phyloP scores from a whole-genome alignment of 30 jellyfish, hydroid and myxozoan species.

The Morbakka virulenta region DNA sequence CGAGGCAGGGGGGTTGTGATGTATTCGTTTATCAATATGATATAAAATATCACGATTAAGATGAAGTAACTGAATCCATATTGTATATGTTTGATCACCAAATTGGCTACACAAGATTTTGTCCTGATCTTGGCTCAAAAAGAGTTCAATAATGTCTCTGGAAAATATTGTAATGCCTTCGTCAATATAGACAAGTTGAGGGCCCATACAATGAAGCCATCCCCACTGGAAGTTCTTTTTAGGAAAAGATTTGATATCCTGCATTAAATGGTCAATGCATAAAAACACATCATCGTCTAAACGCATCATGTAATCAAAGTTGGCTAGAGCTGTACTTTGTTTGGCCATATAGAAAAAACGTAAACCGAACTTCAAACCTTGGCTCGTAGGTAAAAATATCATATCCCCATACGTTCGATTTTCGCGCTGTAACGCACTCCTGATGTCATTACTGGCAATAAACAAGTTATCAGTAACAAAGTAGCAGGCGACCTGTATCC shows the following conservation, averaged over 20 bases:
- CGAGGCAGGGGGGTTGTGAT: conserved; percentile 71
- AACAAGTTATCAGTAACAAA: conserved; percentile 32
- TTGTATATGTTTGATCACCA: conserved; percentile 64
- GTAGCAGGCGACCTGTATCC: conserved; percentile 38
- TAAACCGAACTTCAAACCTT: conserved; percentile 45
- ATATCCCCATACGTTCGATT: conserved; percentile 6
- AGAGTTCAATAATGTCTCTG: conserved; percentile 7
- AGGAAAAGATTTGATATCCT: conserved; percentile 16
- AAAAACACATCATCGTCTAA: conserved; percentile 65
- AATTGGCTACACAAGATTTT: conserved; percentile 40
- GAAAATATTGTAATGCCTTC: conserved; percentile 65
- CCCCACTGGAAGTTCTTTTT: conserved; percentile 30
- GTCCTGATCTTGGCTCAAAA: conserved; percentile 42
- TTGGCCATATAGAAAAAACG: conserved; percentile 33
- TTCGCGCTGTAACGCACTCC: neutral
- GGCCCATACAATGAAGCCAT: conserved; percentile 48
- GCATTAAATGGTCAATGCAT: conserved; percentile 54
- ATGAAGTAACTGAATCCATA: conserved; percentile 37
- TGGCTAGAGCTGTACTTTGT: conserved; percentile 27
- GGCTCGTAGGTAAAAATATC: conserved; percentile 16
- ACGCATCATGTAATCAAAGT: conserved; percentile 31
- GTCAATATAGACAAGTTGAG: conserved; percentile 43
- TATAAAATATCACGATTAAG: conserved; percentile 10
- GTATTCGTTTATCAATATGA: conserved; percentile 67
- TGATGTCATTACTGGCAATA: neutral